phyloP scores from a whole-genome alignment of 1,140 invertebrate species.

The Metopolophium dirhodum region DNA sequence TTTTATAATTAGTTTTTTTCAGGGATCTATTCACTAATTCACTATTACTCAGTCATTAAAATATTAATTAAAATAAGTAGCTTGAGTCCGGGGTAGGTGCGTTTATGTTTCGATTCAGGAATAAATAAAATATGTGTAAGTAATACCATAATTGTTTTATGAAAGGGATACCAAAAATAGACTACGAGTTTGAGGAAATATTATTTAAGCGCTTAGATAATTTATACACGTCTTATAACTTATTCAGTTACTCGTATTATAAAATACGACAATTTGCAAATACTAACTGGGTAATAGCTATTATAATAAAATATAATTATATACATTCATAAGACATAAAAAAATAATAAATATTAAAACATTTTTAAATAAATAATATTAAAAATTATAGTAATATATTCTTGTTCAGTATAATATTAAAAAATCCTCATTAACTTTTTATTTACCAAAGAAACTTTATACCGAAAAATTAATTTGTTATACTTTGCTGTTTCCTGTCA shows the following conservation, averaged over 20 bases:
- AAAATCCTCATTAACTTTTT: neutral
- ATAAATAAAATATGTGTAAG: neutral
- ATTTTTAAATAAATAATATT: neutral
- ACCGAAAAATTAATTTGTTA: neutral
- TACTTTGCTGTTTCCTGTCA: neutral
- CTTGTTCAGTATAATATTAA: neutral
- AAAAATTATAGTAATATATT: neutral
- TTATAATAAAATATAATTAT: neutral
- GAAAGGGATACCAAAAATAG: neutral
- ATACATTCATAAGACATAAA: neutral
- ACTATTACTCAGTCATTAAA: neutral
- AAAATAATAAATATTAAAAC: neutral
- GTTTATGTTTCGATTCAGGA: neutral
- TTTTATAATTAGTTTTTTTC: no score
- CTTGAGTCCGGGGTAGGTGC: no score
- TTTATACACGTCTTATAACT: neutral
- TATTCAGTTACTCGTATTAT: neutral
- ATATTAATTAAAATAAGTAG: conserved; percentile 35
- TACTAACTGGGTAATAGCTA: neutral
- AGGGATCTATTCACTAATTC: neutral
- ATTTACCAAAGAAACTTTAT: neutral
- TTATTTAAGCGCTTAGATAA: neutral
- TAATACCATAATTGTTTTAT: neutral
- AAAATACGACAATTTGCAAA: neutral
- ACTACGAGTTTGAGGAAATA: neutral